Evolutionary conservation across 2,888 invertebrate genomes (phyloP).

Genomic region (Melanotus villosus): DNA sequence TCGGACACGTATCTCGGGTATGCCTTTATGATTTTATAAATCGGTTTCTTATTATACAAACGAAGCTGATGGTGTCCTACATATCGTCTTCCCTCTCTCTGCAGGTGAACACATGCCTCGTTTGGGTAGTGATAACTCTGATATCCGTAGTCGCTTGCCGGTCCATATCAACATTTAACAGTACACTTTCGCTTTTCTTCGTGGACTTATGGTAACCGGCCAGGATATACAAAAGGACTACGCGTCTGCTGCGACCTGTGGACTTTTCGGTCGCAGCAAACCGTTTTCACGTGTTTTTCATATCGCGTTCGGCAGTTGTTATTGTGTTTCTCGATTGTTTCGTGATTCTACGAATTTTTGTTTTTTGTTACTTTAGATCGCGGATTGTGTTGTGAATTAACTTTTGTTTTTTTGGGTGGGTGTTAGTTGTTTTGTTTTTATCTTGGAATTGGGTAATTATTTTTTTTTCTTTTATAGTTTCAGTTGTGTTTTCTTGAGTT

Average conservation of each 20-base stretch:
- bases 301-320: neutral
- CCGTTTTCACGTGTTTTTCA: neutral
- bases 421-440: too few relatives aligned
- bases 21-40: slow-evolving; percentile 7
- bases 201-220: neutral
- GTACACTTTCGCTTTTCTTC: slow-evolving; percentile 34
- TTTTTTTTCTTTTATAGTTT: too few relatives aligned
- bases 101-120: slow-evolving; percentile 32
- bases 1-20: slow-evolving; percentile 5
- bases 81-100: slow-evolving; percentile 42
- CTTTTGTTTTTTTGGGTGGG: too few relatives aligned
- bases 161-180: slow-evolving; percentile 31
- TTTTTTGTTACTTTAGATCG: too few relatives aligned
- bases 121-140: slow-evolving; percentile 45
- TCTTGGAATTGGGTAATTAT: too few relatives aligned
- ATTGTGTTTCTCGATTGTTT: neutral
- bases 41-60: slow-evolving; percentile 24
- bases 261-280: neutral
- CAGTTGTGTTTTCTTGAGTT: too few relatives aligned
- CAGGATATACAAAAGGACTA: neutral
- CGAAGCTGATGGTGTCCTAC: slow-evolving; percentile 37
- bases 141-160: slow-evolving; percentile 31
- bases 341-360: neutral
- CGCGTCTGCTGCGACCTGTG: neutral
- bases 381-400: too few relatives aligned